Evolutionary conservation across 2,113 vertebrate genomes (phyloP).

Genomic region (Marmota monax): DNA sequence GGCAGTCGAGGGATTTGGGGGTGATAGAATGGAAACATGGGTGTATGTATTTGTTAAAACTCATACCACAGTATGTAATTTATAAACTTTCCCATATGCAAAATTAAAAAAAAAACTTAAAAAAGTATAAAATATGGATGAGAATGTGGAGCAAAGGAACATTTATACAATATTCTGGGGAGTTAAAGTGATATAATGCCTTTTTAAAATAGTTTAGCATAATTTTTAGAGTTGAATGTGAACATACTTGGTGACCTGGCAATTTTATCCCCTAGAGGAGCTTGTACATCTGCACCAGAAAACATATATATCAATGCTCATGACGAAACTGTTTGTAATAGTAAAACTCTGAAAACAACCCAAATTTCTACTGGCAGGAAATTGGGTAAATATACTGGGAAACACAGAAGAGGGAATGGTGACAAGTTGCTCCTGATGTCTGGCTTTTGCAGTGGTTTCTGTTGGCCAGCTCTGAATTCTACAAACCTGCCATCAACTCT

Average conservation of each 20-base stretch:
- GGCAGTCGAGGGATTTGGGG: background rate
- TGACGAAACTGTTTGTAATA: background rate
- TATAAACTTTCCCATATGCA: background rate
- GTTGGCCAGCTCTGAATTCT: background rate
- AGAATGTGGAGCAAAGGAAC: background rate
- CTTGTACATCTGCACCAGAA: background rate
- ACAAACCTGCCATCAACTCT: background rate
- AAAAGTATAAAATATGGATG: background rate
- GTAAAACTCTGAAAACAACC: background rate
- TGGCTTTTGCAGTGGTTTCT: background rate
- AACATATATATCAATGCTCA: background rate
- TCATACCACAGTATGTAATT: background rate
- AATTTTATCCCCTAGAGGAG: slow-evolving; percentile 2
- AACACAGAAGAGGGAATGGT: background rate
- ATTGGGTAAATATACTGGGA: background rate
- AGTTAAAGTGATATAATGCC: background rate
- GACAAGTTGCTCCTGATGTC: background rate
- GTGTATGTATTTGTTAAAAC: background rate
- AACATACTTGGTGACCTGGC: background rate
- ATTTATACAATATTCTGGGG: background rate
- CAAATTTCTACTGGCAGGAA: background rate
- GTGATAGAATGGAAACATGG: background rate
- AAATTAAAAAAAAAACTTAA: slow-evolving; percentile 11
- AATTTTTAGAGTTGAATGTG: slow-evolving; percentile 2
- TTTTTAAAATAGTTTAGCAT: background rate